Conservation (phyloP, 2,888 invertebrate genomes). For the Brassicogethes aeneus region DNA sequence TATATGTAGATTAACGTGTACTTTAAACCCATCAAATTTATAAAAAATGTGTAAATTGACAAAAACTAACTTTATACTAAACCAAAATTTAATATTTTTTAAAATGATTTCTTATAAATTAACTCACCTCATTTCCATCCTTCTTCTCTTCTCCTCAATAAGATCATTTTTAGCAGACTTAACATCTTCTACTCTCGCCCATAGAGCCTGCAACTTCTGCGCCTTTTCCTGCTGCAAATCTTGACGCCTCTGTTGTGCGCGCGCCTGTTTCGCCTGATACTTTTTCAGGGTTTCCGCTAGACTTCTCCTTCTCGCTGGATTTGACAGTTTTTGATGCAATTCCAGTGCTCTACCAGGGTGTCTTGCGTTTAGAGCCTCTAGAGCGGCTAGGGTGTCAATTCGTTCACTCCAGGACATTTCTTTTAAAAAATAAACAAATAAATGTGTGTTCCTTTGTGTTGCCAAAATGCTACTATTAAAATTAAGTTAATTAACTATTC, state of each 20-base stretch:
- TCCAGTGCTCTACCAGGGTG: conserved; percentile 89
- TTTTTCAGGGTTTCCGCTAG: conserved; percentile 68
- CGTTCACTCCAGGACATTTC: conserved; percentile 80
- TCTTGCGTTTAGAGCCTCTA: conserved; percentile 73
- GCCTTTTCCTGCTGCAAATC: conserved; percentile 77
- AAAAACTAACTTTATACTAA: too few species aligned
- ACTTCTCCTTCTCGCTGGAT: conserved; percentile 79
- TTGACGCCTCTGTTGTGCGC: conserved; percentile 81
- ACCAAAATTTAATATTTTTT: too few species aligned
- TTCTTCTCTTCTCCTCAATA: conserved; percentile 68
- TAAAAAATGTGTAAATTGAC: too few species aligned
- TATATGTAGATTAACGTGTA: too few species aligned
- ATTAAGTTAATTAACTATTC: background rate
- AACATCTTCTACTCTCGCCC: conserved; percentile 78
- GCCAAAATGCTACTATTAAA: background rate
- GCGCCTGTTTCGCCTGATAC: conserved; percentile 84
- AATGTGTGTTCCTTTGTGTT: too few species aligned
- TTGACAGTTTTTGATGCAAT: conserved; percentile 87
- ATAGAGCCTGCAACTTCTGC: conserved; percentile 72
- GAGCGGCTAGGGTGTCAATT: conserved; percentile 67
- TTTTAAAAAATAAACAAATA: too few species aligned
- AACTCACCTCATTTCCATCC: conserved; percentile 55
- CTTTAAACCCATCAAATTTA: too few species aligned
- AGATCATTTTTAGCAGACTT: conserved; percentile 78
- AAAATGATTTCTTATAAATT: background rate